A percentile compares a stretch with the other conserved stretches of the same genome.
Conservation (phyloP, 2,888 invertebrate genomes). For the Lymantria monacha region DNA sequence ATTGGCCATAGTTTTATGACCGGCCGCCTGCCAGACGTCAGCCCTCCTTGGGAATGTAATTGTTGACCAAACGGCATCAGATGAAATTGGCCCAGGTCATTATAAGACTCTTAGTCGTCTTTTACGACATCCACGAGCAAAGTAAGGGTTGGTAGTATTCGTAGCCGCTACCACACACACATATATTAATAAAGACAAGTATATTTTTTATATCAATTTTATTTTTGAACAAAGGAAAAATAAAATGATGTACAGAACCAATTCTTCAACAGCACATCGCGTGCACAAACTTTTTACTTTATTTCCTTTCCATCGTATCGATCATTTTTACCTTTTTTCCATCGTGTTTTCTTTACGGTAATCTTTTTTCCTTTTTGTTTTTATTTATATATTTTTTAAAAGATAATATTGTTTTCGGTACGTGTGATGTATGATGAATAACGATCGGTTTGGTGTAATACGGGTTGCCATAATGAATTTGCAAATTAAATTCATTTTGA, state of each 20-base stretch:
- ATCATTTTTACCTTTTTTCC: slow-evolving; percentile 36
- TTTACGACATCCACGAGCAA: no score
- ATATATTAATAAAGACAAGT: no score
- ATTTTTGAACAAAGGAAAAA: not conserved
- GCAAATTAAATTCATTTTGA: slow-evolving; percentile 26
- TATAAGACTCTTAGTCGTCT: no score
- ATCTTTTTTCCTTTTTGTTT: slow-evolving; percentile 34
- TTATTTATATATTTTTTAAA: no score
- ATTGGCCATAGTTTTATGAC: no score
- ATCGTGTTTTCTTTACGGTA: slow-evolving; percentile 32
- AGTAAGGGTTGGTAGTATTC: no score
- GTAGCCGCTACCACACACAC: no score
- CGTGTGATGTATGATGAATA: slow-evolving; percentile 57
- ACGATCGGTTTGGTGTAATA: slow-evolving; percentile 37
- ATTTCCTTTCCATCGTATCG: slow-evolving; percentile 32
- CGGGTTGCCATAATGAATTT: slow-evolving; percentile 55
- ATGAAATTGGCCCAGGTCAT: no score
- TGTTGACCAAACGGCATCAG: no score
- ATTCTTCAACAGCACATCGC: slow-evolving; percentile 13
- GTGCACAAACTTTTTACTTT: slow-evolving; percentile 24
- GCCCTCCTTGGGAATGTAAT: no score
- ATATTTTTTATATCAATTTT: no score
- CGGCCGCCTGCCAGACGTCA: no score
- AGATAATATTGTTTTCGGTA: slow-evolving; percentile 61
- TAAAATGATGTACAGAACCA: slow-evolving; percentile 20